These are phyloP conservation scores for Porites evermanni DNA, from an alignment of 92 coral and sea anemone genomes.

Conservation along the genomic window DNA sequence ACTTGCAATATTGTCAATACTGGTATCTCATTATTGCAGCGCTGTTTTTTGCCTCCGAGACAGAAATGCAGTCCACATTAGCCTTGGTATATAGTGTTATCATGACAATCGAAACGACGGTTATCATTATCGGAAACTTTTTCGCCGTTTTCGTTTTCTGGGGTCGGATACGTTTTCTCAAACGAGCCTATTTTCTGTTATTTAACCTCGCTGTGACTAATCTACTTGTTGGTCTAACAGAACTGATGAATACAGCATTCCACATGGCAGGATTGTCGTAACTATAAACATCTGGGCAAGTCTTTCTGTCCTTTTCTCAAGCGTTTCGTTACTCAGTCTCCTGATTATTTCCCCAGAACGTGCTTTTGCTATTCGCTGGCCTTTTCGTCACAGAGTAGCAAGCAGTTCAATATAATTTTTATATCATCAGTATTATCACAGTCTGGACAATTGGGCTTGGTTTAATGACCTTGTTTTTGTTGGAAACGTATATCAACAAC, in stretches of 20 bases:
- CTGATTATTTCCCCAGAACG: slow-evolving; percentile 17
- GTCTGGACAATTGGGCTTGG: not conserved
- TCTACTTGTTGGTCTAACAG: slow-evolving; percentile 5
- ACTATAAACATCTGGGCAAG: not conserved
- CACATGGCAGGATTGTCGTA: not conserved
- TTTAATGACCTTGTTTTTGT: not conserved
- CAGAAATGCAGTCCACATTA: not conserved
- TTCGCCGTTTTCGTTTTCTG: slow-evolving; percentile 13
- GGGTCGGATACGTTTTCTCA: not conserved
- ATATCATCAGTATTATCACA: slow-evolving; percentile 3
- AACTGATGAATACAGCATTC: not conserved
- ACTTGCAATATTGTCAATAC: too few relatives aligned
- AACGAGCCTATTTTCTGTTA: not conserved
- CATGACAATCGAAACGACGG: not conserved
- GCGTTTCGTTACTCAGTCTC: not conserved
- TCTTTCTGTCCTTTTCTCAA: not conserved
- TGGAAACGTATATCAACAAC: not conserved
- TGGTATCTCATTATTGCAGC: too few relatives aligned
- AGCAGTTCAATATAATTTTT: not conserved
- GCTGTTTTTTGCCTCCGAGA: too few relatives aligned
- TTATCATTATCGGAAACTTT: slow-evolving; percentile 1
- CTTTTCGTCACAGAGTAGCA: slow-evolving; percentile 22
- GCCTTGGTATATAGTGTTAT: too few relatives aligned
- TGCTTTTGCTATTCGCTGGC: slow-evolving; percentile 17
- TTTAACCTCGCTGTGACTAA: slow-evolving; percentile 1